Conservation (phyloP, 2,797 vertebrate species). For the Hirundo rustica region DNA sequence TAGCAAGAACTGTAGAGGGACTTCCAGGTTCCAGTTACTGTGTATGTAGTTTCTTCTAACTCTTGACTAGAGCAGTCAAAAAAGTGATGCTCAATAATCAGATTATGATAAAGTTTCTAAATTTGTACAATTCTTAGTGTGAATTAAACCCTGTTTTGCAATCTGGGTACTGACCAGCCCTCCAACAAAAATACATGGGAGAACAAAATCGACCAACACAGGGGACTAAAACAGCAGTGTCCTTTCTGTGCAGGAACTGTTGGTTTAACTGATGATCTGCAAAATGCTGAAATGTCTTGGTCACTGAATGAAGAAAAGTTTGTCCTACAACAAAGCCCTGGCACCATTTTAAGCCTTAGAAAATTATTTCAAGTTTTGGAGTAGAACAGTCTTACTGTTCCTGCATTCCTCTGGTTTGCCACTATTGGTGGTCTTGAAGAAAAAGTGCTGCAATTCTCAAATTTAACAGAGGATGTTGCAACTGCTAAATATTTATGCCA, state of each 20-base stretch:
- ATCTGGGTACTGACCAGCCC: neutral
- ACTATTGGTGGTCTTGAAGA: rapidly evolving
- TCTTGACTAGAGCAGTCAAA: neutral
- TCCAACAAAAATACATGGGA: neutral
- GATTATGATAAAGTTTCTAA: neutral
- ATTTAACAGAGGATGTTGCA: neutral
- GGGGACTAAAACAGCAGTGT: neutral
- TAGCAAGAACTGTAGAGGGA: neutral
- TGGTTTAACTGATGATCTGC: neutral
- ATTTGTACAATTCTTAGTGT: neutral
- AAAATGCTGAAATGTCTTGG: neutral
- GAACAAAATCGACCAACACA: rapidly evolving
- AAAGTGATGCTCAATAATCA: neutral
- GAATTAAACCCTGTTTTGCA: neutral
- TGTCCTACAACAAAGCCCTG: neutral
- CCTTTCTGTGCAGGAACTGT: neutral
- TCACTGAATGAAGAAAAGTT: neutral
- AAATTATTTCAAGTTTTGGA: neutral
- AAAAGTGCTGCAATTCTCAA: neutral
- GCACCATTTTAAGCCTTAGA: neutral
- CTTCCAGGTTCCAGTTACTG: neutral
- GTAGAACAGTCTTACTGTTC: neutral
- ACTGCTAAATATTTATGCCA: neutral
- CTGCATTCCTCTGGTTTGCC: neutral
- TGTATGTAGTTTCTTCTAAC: rapidly evolving